Base-by-base conservation (phyloP, 2,888 invertebrate genomes). In the Macrophya annulata region DNA sequence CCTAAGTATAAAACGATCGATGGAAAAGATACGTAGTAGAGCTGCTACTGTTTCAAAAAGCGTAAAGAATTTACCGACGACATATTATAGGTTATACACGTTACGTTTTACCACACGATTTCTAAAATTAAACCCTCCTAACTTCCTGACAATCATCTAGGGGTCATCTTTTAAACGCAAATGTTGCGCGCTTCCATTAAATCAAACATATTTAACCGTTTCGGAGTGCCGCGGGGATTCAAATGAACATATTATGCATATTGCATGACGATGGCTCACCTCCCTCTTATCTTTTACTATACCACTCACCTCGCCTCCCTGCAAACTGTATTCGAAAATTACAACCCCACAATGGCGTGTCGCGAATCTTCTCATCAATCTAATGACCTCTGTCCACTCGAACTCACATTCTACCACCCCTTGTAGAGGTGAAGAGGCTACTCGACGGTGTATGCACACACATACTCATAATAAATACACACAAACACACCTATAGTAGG, bases 281-380 rank as follows among this genome's bases (percentile, higher is more conserved):
- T 81, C 81, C n/a, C 37, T 43, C 81, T 68, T 83, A 37, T 65
- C 62, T 62, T 81, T 43, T 81, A 15, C 55, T 31, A 51, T 81
- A 62, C 43, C 43, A 43, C 43, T 45, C 72, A 43, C 77, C 55
- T 55, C 25, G 25, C 55, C 55, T 55, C 51, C 37, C 81, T 59
- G 25, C 43, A 40, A 15, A 21, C 81, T 62, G 81, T 62, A 62
- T 59, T 83, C 40, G 65, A 65, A 43, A 83, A 83, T 83, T 83
- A 83, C 83, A 83, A 21, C 83, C 83, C 48, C 51, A 83, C 85
- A 88, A 88, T 90, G 88, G 90, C 91, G 91, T 92, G 90, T 90
- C 90, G 89, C 89, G 89, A 91, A 91, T 92, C 90, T 90, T 89
- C 90, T 92, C 92, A 92, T 92, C 91, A 91, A 92, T 92, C 90